Conservation (phyloP, 2,888 invertebrate species). For the Acanthococcus lagerstroemiae region DNA sequence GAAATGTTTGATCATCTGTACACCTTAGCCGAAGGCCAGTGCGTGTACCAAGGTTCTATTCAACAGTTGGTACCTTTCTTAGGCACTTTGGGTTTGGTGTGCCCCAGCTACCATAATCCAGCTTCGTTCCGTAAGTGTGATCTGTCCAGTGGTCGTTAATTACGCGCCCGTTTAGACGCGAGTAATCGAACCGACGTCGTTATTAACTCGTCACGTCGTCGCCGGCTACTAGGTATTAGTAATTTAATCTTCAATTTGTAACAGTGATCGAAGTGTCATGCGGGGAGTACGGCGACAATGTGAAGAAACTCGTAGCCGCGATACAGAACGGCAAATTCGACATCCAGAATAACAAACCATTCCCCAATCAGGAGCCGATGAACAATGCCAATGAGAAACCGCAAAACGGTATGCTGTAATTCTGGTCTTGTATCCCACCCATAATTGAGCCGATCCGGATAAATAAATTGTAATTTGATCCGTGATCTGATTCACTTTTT, state of each 20-base stretch:
- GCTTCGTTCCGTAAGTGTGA: conserved; percentile 67
- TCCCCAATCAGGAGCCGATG: conserved; percentile 49
- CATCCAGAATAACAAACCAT: conserved; percentile 61
- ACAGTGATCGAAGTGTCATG: conserved; percentile 87
- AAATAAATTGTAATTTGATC: no score
- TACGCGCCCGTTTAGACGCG: neutral
- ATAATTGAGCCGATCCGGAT: no score
- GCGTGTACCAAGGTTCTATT: conserved; percentile 87
- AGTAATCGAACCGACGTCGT: neutral
- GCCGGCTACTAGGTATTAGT: no score
- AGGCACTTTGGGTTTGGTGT: conserved; percentile 68
- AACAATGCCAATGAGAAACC: conserved; percentile 42
- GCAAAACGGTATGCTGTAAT: conserved; percentile 6
- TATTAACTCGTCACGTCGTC: no score
- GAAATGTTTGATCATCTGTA: conserved; percentile 95
- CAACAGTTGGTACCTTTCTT: conserved; percentile 73
- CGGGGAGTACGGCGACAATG: conserved; percentile 90
- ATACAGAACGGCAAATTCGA: conserved; percentile 76
- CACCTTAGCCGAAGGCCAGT: conserved; percentile 86
- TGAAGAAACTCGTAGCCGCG: conserved; percentile 68
- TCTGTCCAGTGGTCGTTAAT: neutral
- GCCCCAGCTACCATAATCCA: conserved; percentile 94
- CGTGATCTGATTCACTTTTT: no score
- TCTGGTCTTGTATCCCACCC: neutral
- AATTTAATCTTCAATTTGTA: neutral